Base-by-base conservation (phyloP, 2,113 vertebrate species). In the Toxotes chatareus region DNA sequence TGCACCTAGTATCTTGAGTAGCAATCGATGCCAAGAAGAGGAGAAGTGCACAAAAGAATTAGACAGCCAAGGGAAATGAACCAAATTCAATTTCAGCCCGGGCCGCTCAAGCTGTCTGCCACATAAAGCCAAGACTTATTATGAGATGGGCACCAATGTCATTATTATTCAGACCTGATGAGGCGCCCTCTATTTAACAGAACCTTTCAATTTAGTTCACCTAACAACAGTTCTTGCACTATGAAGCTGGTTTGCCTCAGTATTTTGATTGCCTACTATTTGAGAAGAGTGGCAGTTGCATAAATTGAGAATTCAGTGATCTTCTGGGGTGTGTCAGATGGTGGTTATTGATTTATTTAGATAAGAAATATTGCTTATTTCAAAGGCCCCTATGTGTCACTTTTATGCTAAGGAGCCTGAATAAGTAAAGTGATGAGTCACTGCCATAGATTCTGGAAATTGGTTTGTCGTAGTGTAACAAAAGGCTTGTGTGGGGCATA, bases 111-210 rank as follows among this genome's bases (percentile, higher is more conserved):
- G 83, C 84, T 85, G 91, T 89, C 85, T 82, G 53, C 84, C 67
- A 88, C 84, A 91, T 81, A 90, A 91, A 93, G 89, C 85, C 85
- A 72, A 69, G 79, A 90, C 87, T 91, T 90, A 91, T 90, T 93
- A 89, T 88, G 74, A 88, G 81, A 86, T 79, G 80, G 79, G 63
- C 73, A 66, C 73, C 83, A 62, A 82, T 84, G 82, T 90, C 83
- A 88, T 90, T 91, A 91, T 93, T 92, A 91, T 94, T 94, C 89
- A 93, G 83, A 90, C 79, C 87, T 91, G 85, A 92, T 90, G 86
- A 90, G 86, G 82, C 64, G 17, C 71, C 83, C 73, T 87, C 90
- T 82, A 78, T 92, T 91, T 87, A 88, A 92, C 88, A 62, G 83
- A 90, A 91, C 86, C 77, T 91, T 91, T 89, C 91, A 89, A 91